Evolutionary conservation across 2,888 invertebrate species (phyloP), one percentile per base, ranked within the genome.

Genomic region (Onthophagus sagittarius): DNA sequence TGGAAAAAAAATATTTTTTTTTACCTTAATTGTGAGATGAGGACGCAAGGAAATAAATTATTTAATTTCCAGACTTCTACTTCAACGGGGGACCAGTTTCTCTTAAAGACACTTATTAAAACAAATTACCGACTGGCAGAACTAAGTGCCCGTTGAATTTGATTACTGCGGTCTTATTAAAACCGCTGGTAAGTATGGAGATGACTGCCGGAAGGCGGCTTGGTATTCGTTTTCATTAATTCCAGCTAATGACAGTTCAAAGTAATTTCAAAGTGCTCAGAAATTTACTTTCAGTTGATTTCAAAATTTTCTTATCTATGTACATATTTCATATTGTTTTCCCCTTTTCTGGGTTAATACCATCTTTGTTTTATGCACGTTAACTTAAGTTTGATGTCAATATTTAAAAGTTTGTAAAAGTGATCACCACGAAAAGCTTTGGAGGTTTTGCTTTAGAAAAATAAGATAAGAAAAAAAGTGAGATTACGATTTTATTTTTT

Each of bases 101-200:
- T 32, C 67, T 67, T 67, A 67, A 67, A 23, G 67, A 32, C 67
- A 67, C 67, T 67, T 67, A 67, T 67, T 67, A 67, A 67, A 67
- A 67, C 67, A 67, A 67, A 67, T 67, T 32, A 67, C 67, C 67
- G 67, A 23, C 67, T 31, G 67, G 31, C 67, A 67, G 23, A 32
- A 31, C 13, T 15, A 67, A 67, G 15, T 23, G 32, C 67, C 31
- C n/a, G 31, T n/a, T 31, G 67, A 23, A 67, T 67, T 23, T 31
- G 32, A 67, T 67, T 67, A 67, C 67, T 23, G 32, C 67, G 67
- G 39, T 67, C 32, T 67, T 67, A 67, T 67, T 67, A 67, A 67
- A 67, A 67, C 39, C 39, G 39, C 39, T 53, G 39, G 39, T 53
- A 53, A 53, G 39, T 53, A 53, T 53, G 39, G 39, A 53, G 39